phyloP scores from a whole-genome alignment of 2,888 invertebrate species.

The Stenoptilia bipunctidactyla region DNA sequence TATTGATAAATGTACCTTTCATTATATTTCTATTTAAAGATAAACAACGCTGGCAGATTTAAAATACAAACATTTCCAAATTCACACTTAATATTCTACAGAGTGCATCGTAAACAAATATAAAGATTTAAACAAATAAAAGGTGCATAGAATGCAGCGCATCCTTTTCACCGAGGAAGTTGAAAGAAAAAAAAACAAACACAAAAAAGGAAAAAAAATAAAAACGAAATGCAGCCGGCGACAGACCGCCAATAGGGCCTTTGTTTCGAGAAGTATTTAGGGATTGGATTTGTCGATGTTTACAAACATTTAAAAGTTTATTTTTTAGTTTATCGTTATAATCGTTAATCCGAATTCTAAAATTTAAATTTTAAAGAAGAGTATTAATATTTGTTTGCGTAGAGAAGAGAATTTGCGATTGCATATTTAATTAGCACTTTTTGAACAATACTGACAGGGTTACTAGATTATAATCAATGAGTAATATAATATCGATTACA shows the following conservation, averaged over 20 bases:
- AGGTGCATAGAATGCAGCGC: conserved; percentile 41
- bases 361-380: no score
- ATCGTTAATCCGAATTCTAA: no score
- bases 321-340: no score
- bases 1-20: conserved; percentile 4
- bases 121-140: conserved; percentile 36
- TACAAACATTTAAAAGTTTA: no score
- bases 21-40: conserved; percentile 2
- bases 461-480: no score
- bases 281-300: conserved; percentile 4
- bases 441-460: no score
- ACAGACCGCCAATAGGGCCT: conserved; percentile 49
- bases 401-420: no score
- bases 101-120: conserved; percentile 19
- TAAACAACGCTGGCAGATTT: background rate
- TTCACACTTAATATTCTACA: conserved; percentile 19
- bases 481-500: no score
- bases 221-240: conserved; percentile 26
- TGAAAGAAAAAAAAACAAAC: conserved; percentile 18
- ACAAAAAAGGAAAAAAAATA: background rate
- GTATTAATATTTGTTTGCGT: no score
- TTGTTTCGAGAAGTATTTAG: conserved; percentile 40
- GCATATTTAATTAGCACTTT: no score
- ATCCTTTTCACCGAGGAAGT: conserved; percentile 53
- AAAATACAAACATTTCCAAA: background rate